Evolutionary conservation across 2,797 vertebrate genomes (phyloP), one percentile per base, ranked within the genome.

Genomic region (Pogoniulus pusillus): DNA sequence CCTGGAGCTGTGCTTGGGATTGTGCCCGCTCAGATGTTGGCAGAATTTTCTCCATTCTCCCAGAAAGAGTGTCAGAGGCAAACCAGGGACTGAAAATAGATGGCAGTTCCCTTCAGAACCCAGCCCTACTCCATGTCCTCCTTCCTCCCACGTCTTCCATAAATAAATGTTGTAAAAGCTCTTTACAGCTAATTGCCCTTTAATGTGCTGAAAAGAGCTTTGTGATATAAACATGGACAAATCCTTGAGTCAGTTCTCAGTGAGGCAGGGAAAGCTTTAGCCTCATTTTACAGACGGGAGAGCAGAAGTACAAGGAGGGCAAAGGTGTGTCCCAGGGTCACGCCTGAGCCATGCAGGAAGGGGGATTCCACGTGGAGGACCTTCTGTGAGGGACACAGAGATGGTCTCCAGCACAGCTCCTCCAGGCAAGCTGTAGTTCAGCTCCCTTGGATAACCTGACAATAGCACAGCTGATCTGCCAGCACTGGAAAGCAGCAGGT

Each of bases 401-500:
- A 19, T 34, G 41, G 6, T 58, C 35, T 59, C 58, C 68, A 51
- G 54, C 68, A 37, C 57, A 32, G 84, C 65, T 82, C 57, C 68
- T 58, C 29, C 76, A 54, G 70, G 53, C 1, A 0, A 16, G 47
- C 66, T 35, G 53, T 7, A 51, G 54, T 78, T 85, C 86, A 60
- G n/a, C 73, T 78, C 53, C 69, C 30, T 34, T 8, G 1, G 60
- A 49, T 57, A 57, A 63, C 8, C 43, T 63, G 81, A 72, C 80
- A 47, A 35, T 10, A 84, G 83, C 75, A 66, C 65, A 30, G 66
- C 65, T 49, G 18, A 80, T 75, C 75, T 85, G 91, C 86, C 94
- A 94, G 1, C 88, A 49, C 88, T 94, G 88, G 93, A 90, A 93
- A 95, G 93, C 93, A 75, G 62, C 41, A 14, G 75, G 69, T 6